Percentiles rank a stretch among this genome's conserved stretches.
Evolutionary conservation across 2,888 invertebrate species (phyloP).

Genomic region (Altica lythri): DNA sequence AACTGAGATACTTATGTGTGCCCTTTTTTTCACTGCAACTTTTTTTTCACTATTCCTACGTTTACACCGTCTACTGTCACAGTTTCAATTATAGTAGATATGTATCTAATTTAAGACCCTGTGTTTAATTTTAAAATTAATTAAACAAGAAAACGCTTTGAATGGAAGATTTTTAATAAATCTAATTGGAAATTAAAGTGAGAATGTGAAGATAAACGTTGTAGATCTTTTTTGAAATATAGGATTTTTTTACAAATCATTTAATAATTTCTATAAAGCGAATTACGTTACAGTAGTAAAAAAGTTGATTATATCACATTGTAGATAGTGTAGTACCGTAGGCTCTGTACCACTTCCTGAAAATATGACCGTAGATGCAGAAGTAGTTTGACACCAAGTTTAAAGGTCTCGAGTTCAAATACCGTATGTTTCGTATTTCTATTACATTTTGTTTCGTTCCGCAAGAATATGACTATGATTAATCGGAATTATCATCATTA

Average conservation of each 20-base stretch:
- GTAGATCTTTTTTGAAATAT: background rate
- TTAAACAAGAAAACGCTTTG: too few relatives aligned
- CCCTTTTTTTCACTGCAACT: too few relatives aligned
- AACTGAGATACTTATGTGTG: too few relatives aligned
- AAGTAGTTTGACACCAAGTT: conserved; percentile 48
- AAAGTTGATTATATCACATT: conserved; percentile 26
- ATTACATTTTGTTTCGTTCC: conserved; percentile 40
- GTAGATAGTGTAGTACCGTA: conserved; percentile 23
- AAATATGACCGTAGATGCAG: conserved; percentile 35
- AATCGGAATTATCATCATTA: conserved; percentile 49
- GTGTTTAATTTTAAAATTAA: background rate
- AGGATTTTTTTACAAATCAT: conserved; percentile 16
- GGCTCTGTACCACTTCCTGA: conserved; percentile 26
- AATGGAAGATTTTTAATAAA: background rate
- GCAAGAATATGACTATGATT: conserved; percentile 48
- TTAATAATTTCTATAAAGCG: conserved; percentile 26
- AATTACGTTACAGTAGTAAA: conserved; percentile 24
- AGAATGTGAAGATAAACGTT: conserved; percentile 15
- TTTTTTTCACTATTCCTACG: too few relatives aligned
- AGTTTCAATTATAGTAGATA: background rate
- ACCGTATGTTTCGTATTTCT: conserved; percentile 46
- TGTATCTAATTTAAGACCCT: background rate
- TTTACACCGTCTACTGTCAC: background rate
- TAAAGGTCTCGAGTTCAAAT: conserved; percentile 55
- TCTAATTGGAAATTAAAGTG: conserved; percentile 5